A percentile compares a stretch with the other conserved stretches of the same genome.
phyloP scores from a whole-genome alignment of 2,113 vertebrate species.

The Haliaeetus leucogaster region DNA sequence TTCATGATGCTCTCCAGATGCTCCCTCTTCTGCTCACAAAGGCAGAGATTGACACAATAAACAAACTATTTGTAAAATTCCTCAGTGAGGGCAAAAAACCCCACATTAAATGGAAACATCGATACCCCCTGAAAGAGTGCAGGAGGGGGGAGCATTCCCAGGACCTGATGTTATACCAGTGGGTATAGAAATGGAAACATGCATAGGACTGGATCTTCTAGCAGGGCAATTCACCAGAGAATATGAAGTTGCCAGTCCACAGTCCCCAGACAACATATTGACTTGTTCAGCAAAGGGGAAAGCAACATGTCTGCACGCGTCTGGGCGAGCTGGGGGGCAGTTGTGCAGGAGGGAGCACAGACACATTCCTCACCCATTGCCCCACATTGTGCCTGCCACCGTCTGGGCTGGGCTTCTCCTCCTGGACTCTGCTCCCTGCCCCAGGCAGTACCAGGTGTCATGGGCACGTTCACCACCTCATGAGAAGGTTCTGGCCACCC shows the following conservation, averaged over 20 bases:
- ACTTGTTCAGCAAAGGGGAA: not conserved
- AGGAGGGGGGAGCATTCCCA: constrained; percentile 51
- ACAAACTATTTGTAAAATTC: constrained; percentile 74
- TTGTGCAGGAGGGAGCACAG: not conserved
- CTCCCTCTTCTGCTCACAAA: constrained; percentile 57
- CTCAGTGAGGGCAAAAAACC: constrained; percentile 60
- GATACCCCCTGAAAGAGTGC: constrained; percentile 57
- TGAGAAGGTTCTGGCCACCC: not conserved
- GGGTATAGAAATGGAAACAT: constrained; percentile 49
- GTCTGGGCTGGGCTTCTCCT: not conserved
- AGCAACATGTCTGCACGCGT: not conserved
- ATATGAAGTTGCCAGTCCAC: not conserved
- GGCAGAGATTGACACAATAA: constrained; percentile 71
- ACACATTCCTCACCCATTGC: not conserved
- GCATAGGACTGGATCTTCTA: not conserved
- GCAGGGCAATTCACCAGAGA: constrained; percentile 4
- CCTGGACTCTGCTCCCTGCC: rapidly evolving
- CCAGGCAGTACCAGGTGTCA: not conserved
- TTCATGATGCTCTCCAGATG: constrained; percentile 77
- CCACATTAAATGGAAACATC: constrained; percentile 69
- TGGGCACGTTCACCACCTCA: rapidly evolving
- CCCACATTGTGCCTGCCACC: not conserved
- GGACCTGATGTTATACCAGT: constrained; percentile 50
- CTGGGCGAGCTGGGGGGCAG: not conserved
- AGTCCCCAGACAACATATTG: not conserved